Evolutionary conservation across 2,113 vertebrate species (phyloP).

Genomic region (Oenanthe oenanthe): DNA sequence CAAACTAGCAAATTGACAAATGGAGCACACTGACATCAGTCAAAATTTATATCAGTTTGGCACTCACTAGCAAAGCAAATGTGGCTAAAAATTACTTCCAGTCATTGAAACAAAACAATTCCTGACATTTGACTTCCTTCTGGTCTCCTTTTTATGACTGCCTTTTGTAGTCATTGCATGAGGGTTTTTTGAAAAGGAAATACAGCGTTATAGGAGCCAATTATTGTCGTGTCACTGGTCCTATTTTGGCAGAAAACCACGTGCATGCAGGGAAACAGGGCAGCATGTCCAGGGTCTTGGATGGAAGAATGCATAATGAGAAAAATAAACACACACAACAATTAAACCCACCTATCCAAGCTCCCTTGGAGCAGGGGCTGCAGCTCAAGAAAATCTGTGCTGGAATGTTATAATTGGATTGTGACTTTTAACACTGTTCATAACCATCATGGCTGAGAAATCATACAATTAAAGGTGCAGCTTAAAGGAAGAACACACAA

Average conservation of each 20-base stretch:
- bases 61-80: background rate
- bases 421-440: background rate
- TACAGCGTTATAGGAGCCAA: background rate
- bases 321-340: background rate
- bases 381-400: background rate
- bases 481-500: background rate
- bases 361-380: background rate
- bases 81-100: slow-evolving; percentile 13
- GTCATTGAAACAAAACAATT: slow-evolving; percentile 20
- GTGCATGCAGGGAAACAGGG: background rate
- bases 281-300: background rate
- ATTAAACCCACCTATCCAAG: background rate
- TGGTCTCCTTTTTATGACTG: background rate
- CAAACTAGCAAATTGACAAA: background rate
- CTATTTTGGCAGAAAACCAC: background rate
- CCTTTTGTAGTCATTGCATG: background rate
- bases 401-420: background rate
- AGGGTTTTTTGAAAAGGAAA: background rate
- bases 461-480: background rate
- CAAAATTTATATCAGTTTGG: slow-evolving; percentile 13
- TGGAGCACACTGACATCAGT: background rate
- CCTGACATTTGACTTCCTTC: slow-evolving; percentile 19
- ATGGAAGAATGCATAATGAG: background rate
- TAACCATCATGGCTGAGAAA: background rate
- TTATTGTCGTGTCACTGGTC: background rate